These are phyloP conservation scores for Pseudorhombus dupliciocellatus DNA, from an alignment of 2,113 vertebrate genomes.

Conservation along the genomic window DNA sequence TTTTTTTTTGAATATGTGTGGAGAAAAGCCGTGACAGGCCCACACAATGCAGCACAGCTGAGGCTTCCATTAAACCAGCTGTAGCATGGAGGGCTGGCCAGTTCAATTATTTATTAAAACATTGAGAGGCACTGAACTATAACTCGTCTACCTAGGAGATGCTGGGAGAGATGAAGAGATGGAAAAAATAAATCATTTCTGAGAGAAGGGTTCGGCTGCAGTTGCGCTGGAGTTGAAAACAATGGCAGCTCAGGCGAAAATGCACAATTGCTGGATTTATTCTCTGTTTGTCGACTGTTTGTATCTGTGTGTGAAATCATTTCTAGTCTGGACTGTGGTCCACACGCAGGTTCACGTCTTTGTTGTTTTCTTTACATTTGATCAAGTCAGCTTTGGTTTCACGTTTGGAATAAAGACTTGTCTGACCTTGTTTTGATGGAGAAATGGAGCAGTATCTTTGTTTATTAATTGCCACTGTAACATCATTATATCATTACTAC, in stretches of 20 bases:
- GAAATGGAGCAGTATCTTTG: no score
- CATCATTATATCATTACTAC: no score
- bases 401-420: no score
- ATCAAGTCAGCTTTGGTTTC: no score
- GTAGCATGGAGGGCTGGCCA: constrained; percentile 1
- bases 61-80: constrained; percentile 31
- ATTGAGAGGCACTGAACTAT: constrained; percentile 44
- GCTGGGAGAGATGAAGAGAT: not conserved
- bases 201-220: not conserved
- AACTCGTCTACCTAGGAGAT: constrained; percentile 29
- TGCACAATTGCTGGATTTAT: not conserved
- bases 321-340: no score
- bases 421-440: no score
- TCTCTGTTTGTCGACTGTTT: not conserved
- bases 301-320: no score
- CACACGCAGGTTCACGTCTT: no score
- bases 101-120: constrained; percentile 74
- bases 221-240: not conserved
- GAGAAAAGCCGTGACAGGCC: constrained; percentile 14
- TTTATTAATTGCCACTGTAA: no score
- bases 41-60: not conserved
- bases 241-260: not conserved
- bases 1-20: not conserved
- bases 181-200: constrained; percentile 6
- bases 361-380: no score